phyloP scores from a whole-genome alignment of 2,113 vertebrate species.

The Leptodactylus fuscus region DNA sequence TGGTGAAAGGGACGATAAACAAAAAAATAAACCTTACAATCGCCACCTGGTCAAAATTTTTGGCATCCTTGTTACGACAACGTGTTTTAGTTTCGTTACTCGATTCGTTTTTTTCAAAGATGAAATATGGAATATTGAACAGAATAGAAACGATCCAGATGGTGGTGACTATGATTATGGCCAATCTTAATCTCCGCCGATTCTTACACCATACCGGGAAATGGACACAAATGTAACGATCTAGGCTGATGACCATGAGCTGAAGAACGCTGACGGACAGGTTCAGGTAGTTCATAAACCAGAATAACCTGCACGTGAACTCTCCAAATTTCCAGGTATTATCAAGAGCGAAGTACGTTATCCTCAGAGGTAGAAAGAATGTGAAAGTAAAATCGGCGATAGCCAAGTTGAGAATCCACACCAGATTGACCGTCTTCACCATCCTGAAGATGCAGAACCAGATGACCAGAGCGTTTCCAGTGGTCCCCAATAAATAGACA shows the following conservation, averaged over 20 bases:
- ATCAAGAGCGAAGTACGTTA: not conserved
- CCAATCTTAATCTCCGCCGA: constrained; percentile 65
- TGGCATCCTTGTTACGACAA: too few relatives aligned
- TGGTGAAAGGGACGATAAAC: constrained; percentile 55
- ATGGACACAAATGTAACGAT: constrained; percentile 69
- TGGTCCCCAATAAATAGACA: constrained; percentile 59
- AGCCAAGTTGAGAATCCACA: constrained; percentile 49
- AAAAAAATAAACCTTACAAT: constrained; percentile 63
- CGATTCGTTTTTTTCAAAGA: too few relatives aligned
- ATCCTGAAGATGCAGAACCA: constrained; percentile 72
- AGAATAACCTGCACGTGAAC: constrained; percentile 68
- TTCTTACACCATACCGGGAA: constrained; percentile 74
- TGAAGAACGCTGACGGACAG: constrained; percentile 74
- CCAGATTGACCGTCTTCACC: constrained; percentile 68
- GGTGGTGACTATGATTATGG: not conserved
- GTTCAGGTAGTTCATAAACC: constrained; percentile 52
- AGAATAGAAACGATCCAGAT: not conserved
- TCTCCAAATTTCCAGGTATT: constrained; percentile 66
- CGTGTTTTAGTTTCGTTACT: too few relatives aligned
- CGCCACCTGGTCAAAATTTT: too few relatives aligned
- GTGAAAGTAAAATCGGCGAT: not conserved
- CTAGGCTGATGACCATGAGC: constrained; percentile 72
- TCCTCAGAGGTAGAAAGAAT: not conserved
- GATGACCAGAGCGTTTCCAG: constrained; percentile 73
- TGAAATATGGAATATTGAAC: not conserved